Base-by-base conservation (phyloP, 2,797 vertebrate species). In the Tinamus major region DNA sequence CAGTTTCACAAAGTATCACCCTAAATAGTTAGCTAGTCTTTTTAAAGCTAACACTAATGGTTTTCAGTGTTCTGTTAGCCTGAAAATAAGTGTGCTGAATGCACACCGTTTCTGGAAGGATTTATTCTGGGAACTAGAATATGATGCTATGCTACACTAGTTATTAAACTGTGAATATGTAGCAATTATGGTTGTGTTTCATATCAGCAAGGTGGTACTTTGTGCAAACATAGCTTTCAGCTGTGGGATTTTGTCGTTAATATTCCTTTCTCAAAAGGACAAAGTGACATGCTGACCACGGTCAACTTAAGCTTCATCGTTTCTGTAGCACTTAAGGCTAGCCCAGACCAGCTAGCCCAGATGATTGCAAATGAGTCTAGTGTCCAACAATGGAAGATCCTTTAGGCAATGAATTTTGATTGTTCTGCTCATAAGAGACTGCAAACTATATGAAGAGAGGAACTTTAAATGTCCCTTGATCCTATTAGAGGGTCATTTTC, bases 381-480 rank as follows among this genome's bases (percentile, higher is more conserved):
- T 79, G 92, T 87, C 93, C 86, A 96, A 94, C 90, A 95, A 74
- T 49, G 85, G 89, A 85, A 86, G 62, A 79, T 95, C 91, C 96
- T 97, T 97, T 65, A 95, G 95, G 95, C 92, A 94, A 95, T 97
- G 91, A 96, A 92, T 96, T 97, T 96, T 97, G 79, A 96, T 97
- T 96, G 95, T 93, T 96, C 93, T 96, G 95, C 77, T 97, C 89
- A 87, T 95, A 94, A 95, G 96, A 97, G 97, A 97, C 94, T 87
- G 83, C 92, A 96, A 97, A 96, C 87, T 94, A 87, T 94, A 96
- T 96, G 96, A 97, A 93, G 93, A 95, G 85, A 97, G 88, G 77
- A 96, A 95, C 88, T 96, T 95, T 92, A 98, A 95, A 85, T 58
- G 92, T 96, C 92, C 85, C 96, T 27, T 96, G 95, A 90, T 97